Base-by-base conservation (phyloP, 2,797 vertebrate species). In the Rhodeus uyekii region DNA sequence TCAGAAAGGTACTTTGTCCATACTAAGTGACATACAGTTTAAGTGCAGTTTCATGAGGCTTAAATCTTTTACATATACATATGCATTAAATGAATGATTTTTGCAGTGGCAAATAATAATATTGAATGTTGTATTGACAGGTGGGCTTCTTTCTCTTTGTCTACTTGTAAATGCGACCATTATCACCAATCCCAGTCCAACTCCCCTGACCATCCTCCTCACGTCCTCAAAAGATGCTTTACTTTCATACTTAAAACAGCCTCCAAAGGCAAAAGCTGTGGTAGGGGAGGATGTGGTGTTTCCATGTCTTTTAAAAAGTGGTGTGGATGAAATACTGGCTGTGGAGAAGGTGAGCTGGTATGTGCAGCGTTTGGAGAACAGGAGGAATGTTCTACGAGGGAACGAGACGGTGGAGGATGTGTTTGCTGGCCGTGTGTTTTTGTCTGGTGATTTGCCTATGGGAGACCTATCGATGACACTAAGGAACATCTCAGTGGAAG, bases 201-300 rank as follows among this genome's bases (percentile, higher is more conserved):
- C 68, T 19, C 29, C 39, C 22, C 39, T 19, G 27, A 19, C 22
- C 29, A 60, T 46, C 14, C 27, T 24, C 1, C 19, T 3, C 29
- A 27, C n/a, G 1, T 63, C 55, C 16, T 24, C 42, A 8, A 0
- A 6, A 39, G 55, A 72, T 3, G 29, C 38, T 58, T 42, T 42
- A 71, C 16, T 38, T 19, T 24, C 53, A 18, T 61, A 36, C 69
- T 69, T 80, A 83, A 91, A 92, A 84, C 90, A 85, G 44, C 90
- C 91, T 44, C 83, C 84, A 58, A 92, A 90, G 78, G 85, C 90
- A 82, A 93, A 93, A 84, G 90, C 90, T 74, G 89, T 90, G 87
- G 91, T 91, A 64, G 92, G 93, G 61, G 88, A 92, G 86, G 90
- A 90, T 2, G 87, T 92, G 69, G 12, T 88, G 68, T 88, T 93